Percentiles rank a stretch among this genome's conserved stretches.
Conservation (phyloP, 2,888 invertebrate species). For the Orthonychiurus folsomi region DNA sequence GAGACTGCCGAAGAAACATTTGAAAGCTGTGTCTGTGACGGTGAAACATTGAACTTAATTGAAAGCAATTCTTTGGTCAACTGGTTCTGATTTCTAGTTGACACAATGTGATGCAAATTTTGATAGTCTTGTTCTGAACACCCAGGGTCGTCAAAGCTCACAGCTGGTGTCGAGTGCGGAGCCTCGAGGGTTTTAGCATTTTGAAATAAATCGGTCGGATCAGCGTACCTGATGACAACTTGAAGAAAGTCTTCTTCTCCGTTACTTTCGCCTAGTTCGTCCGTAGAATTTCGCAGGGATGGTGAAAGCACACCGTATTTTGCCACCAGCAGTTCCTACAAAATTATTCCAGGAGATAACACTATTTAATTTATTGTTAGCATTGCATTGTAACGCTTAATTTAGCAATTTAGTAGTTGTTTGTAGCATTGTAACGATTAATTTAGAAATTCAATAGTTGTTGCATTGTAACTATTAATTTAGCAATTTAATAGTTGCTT, state of each 20-base stretch:
- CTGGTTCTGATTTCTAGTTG: neutral
- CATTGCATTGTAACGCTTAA: no score
- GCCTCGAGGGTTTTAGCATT: neutral
- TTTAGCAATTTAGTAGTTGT: no score
- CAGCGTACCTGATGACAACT: constrained; percentile 39
- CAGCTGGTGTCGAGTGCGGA: neutral
- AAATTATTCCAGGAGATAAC: neutral
- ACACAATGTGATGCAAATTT: neutral
- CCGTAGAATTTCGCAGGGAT: constrained; percentile 27
- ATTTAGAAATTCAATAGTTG: no score
- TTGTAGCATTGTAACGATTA: no score
- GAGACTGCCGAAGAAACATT: neutral
- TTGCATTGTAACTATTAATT: no score
- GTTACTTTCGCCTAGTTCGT: constrained; percentile 19
- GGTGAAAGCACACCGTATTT: constrained; percentile 49
- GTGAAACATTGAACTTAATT: neutral
- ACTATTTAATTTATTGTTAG: no score
- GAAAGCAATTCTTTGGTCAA: neutral
- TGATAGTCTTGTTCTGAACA: no score
- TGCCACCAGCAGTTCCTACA: constrained; percentile 63
- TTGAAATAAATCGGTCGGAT: neutral
- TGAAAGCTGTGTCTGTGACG: neutral
- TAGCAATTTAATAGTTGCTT: no score
- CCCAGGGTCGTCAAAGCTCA: no score
- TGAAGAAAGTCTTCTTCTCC: constrained; percentile 40